Percentiles rank a stretch among this genome's conserved stretches.
Conservation (phyloP, 1,140 invertebrate genomes). For the Atta colombica region DNA sequence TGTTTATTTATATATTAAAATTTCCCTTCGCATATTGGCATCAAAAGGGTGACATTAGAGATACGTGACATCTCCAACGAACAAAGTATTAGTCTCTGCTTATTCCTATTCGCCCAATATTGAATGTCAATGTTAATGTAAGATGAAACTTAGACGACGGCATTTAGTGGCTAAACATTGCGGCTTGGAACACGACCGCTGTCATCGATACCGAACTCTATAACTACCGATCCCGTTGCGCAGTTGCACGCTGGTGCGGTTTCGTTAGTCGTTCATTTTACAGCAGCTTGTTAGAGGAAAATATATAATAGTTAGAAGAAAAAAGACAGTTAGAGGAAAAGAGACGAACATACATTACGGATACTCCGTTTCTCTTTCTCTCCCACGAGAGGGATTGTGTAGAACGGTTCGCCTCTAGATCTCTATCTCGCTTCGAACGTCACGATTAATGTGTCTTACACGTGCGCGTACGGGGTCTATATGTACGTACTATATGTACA, state of each 20-base stretch:
- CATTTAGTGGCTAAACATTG: constrained; percentile 33
- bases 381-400: not conserved
- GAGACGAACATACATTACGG: not conserved
- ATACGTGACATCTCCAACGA: not conserved
- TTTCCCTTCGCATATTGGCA: not conserved
- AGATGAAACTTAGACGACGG: constrained; percentile 14
- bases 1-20: not conserved
- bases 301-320: not conserved
- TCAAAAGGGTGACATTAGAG: not conserved
- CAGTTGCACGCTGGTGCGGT: constrained; percentile 11
- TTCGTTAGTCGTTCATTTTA: constrained; percentile 49
- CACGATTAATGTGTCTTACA: constrained; percentile 62
- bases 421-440: constrained; percentile 48
- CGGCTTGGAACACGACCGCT: not conserved
- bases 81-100: not conserved
- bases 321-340: not conserved
- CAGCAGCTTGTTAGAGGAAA: not conserved
- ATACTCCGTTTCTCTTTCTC: constrained; percentile 8
- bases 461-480: constrained; percentile 23
- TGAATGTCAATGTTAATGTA: constrained; percentile 50
- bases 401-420: constrained; percentile 29
- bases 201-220: constrained; percentile 16
- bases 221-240: constrained; percentile 28
- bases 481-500: not conserved
- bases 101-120: not conserved